A percentile compares a stretch with the other conserved stretches of the same genome.
phyloP scores from a whole-genome alignment of 1,140 invertebrate species.

The Scaptomyza montana region DNA sequence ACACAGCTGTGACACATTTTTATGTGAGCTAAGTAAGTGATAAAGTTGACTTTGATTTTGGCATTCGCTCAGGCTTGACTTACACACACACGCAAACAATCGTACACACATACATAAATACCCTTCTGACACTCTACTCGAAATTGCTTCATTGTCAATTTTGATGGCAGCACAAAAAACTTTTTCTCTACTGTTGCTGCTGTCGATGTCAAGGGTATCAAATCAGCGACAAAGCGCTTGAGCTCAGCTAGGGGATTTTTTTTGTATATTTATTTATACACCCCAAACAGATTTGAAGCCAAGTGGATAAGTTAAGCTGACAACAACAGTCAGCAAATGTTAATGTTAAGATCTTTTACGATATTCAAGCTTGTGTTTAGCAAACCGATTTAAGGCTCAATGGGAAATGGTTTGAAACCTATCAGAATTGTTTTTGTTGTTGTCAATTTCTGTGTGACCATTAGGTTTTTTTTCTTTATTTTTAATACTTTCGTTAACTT shows the following conservation, averaged over 20 bases:
- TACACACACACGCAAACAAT: not conserved
- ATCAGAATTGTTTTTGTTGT: no score
- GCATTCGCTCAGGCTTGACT: slow-evolving; percentile 48
- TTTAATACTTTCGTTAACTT: not conserved
- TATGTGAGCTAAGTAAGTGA: slow-evolving; percentile 71
- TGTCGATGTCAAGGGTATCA: slow-evolving; percentile 33
- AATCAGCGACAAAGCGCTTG: slow-evolving; percentile 3
- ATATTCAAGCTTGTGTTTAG: not conserved
- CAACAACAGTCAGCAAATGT: not conserved
- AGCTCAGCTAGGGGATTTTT: slow-evolving; percentile 51
- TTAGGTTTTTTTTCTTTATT: no score
- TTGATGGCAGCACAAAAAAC: slow-evolving; percentile 53
- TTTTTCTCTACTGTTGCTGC: slow-evolving; percentile 11
- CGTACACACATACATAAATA: slow-evolving; percentile 1
- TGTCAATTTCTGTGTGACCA: no score
- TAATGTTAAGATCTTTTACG: not conserved
- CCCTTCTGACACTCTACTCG: slow-evolving; percentile 26
- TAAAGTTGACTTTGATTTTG: slow-evolving; percentile 76
- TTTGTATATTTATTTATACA: slow-evolving; percentile 8
- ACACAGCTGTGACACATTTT: slow-evolving; percentile 46
- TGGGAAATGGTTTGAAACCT: no score
- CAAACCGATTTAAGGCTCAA: no score
- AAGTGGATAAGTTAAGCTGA: not conserved
- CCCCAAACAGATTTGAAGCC: not conserved
- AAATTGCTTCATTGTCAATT: slow-evolving; percentile 73